A percentile compares a stretch with the other conserved stretches of the same genome.
phyloP scores from a whole-genome alignment of 2,113 vertebrate genomes.

The Ptilorrhoa leucosticta region DNA sequence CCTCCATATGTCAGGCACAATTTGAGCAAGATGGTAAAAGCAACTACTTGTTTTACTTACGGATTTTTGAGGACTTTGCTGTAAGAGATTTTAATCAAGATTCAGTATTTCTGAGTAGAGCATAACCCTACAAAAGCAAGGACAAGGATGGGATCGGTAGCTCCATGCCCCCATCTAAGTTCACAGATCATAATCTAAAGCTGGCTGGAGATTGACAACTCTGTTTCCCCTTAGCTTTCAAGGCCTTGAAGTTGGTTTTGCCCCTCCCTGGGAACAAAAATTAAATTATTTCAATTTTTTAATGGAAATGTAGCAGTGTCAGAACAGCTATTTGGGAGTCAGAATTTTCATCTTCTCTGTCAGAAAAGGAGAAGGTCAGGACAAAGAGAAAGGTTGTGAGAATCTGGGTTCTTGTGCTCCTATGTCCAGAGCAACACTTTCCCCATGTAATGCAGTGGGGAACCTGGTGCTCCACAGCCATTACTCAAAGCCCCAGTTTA shows the following conservation, averaged over 20 bases:
- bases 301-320: neutral
- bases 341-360: neutral
- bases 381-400: neutral
- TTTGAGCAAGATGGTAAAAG: neutral
- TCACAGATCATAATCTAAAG: neutral
- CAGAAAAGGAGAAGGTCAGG: neutral
- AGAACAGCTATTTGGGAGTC: neutral
- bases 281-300: neutral
- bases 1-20: neutral
- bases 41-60: neutral
- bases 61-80: neutral
- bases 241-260: neutral
- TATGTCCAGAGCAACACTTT: neutral
- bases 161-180: fast-evolving
- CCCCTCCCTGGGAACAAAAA: neutral
- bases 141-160: neutral
- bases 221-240: neutral
- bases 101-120: neutral
- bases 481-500: neutral
- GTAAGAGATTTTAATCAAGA: neutral
- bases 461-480: neutral
- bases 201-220: neutral
- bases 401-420: neutral
- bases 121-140: neutral
- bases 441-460: neutral